Evolutionary conservation across 2,797 vertebrate genomes (phyloP), one percentile per base, ranked within the genome.

Genomic region (Pangasius djambal): DNA sequence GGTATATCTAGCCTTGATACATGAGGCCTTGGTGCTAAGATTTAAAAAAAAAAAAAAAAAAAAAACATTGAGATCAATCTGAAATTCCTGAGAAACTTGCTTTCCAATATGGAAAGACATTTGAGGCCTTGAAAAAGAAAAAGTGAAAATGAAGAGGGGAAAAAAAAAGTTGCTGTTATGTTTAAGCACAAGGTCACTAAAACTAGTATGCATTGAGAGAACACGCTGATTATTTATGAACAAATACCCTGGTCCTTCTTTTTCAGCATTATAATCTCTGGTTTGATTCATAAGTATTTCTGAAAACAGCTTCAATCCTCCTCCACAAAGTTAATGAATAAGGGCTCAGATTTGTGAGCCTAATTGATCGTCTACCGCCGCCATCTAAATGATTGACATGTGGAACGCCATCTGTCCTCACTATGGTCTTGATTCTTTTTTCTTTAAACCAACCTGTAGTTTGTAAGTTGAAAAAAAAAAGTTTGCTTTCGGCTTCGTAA

Each of bases 51-150:
- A 55, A 85, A 72, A n/a, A 15, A 34, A 55, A 85, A 72, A 44
- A 55, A 4, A 37, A 70, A 0, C 4, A 72, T 89, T 90, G 92
- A 94, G 91, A 93, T 92, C 91, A 91, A 93, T 89, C 90, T 75
- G 89, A 94, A 90, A 90, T 93, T 94, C 93, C 93, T 91, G 92
- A 94, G 92, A 94, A 93, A 94, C 74, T 78, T 75, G 65, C 94
- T 93, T 94, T 93, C 93, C 90, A 91, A 93, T 91, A 91, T 91
- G 93, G 92, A 91, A 95, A 95, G 92, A 91, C 79, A 89, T 88
- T 88, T 94, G 95, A 96, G 94, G 94, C 95, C 93, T 93, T 91
- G 92, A 5, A 57, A 57, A 57, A 57, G 89, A 89, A 89, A 89
- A 57, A 78, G 77, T 85, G 65, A 89, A 59, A 86, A 57, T 37